phyloP scores from a whole-genome alignment of 2,113 vertebrate species.

The Parus major region DNA sequence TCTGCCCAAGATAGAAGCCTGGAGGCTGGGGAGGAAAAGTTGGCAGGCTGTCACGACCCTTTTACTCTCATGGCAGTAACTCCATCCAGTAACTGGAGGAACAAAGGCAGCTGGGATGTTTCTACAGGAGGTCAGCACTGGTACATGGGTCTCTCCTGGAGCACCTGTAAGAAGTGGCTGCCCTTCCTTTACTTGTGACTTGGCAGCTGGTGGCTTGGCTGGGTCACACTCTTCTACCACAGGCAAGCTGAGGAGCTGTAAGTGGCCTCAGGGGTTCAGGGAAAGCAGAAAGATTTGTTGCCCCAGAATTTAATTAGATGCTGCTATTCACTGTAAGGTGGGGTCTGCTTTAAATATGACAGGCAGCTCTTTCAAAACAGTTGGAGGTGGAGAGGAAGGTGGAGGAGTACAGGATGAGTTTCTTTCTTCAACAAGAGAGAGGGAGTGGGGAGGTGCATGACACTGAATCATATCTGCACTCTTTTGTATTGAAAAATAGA shows the following conservation, averaged over 20 bases:
- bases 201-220: background rate
- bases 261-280: background rate
- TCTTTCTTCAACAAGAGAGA: background rate
- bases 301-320: background rate
- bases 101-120: background rate
- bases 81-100: background rate
- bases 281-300: background rate
- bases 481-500: background rate
- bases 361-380: background rate
- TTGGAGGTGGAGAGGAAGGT: background rate
- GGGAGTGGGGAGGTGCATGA: background rate
- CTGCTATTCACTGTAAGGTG: background rate
- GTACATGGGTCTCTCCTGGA: background rate
- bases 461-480: background rate
- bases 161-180: background rate
- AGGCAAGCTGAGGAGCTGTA: background rate
- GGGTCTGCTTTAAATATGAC: background rate
- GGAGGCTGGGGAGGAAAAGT: background rate
- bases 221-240: background rate
- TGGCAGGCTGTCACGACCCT: background rate
- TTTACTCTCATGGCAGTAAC: background rate
- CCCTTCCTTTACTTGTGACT: accelerated
- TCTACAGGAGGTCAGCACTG: background rate
- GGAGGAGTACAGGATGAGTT: background rate
- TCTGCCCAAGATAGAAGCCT: background rate